A percentile compares a stretch with the other conserved stretches of the same genome.
Evolutionary conservation across 1,140 invertebrate species (phyloP).

Genomic region (Drosophila auraria): DNA sequence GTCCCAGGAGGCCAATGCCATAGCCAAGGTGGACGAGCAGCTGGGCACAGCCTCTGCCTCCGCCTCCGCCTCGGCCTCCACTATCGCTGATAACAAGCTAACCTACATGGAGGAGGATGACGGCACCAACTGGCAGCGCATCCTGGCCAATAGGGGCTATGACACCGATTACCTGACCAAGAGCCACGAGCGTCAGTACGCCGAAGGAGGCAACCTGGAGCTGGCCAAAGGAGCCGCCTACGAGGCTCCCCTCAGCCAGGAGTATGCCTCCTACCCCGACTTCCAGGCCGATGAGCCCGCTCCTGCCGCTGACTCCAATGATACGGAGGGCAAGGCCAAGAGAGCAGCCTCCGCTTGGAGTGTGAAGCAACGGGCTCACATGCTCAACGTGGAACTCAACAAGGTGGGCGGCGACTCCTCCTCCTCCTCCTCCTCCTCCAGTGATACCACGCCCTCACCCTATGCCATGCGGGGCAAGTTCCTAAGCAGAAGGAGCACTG

Average conservation of each 20-base stretch:
- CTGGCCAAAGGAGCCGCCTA: constrained; percentile 22
- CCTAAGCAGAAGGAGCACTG: constrained; percentile 51
- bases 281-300: constrained; percentile 24
- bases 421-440: background rate
- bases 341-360: constrained; percentile 10
- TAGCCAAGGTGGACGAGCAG: constrained; percentile 8
- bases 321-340: constrained; percentile 43
- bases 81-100: constrained; percentile 1
- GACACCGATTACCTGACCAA: constrained; percentile 62
- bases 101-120: constrained; percentile 11
- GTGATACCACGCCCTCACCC: constrained; percentile 36
- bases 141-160: constrained; percentile 70
- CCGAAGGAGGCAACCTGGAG: constrained; percentile 31
- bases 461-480: constrained; percentile 76
- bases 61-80: constrained; percentile 11
- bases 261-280: constrained; percentile 42
- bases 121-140: constrained; percentile 38
- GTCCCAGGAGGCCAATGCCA: constrained; percentile 3
- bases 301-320: background rate
- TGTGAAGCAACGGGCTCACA: constrained; percentile 34
- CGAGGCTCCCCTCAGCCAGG: constrained; percentile 26
- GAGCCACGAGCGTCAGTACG: constrained; percentile 40
- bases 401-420: background rate
- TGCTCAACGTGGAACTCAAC: constrained; percentile 53
- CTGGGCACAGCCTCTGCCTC: background rate